Conservation (phyloP, 2,888 invertebrate species). For the Thera obeliscata region DNA sequence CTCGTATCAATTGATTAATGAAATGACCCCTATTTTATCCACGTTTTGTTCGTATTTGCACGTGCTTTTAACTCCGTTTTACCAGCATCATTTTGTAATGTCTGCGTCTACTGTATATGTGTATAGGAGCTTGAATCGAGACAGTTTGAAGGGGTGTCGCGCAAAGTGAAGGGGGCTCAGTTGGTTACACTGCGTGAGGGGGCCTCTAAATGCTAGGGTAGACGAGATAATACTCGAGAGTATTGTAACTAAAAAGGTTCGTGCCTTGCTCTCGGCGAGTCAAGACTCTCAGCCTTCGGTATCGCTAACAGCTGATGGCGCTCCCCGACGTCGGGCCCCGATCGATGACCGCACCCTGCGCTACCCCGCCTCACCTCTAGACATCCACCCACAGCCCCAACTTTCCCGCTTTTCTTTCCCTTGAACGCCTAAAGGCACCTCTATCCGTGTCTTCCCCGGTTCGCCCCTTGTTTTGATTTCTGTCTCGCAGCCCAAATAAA, state of each 20-base stretch:
- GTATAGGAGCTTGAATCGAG: slow-evolving; percentile 36
- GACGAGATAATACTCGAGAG: slow-evolving; percentile 33
- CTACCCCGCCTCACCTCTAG: slow-evolving; percentile 64
- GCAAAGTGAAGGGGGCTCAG: slow-evolving; percentile 37
- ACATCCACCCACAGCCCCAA: slow-evolving; percentile 62
- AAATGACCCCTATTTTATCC: slow-evolving; percentile 44
- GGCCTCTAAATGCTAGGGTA: slow-evolving; percentile 39
- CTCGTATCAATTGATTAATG: slow-evolving; percentile 56
- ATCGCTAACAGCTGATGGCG: slow-evolving; percentile 76
- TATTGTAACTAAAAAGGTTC: slow-evolving; percentile 37
- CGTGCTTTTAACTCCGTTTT: slow-evolving; percentile 30
- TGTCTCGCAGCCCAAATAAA: slow-evolving; percentile 39
- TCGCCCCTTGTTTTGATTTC: slow-evolving; percentile 53
- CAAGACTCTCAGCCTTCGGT: slow-evolving; percentile 52
- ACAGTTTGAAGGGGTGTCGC: slow-evolving; percentile 41
- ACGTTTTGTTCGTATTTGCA: slow-evolving; percentile 38
- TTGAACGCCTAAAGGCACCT: slow-evolving; percentile 49
- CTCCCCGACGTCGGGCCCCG: slow-evolving; percentile 65
- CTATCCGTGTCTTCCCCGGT: slow-evolving; percentile 44
- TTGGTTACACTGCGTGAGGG: slow-evolving; percentile 36
- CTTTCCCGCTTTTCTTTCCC: slow-evolving; percentile 79
- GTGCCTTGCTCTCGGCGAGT: slow-evolving; percentile 40
- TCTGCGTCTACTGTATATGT: slow-evolving; percentile 14
- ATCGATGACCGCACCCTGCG: slow-evolving; percentile 77
- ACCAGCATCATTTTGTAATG: slow-evolving; percentile 10